phyloP scores from a whole-genome alignment of 2,113 vertebrate genomes.

The Hirundichthys speculiger region DNA sequence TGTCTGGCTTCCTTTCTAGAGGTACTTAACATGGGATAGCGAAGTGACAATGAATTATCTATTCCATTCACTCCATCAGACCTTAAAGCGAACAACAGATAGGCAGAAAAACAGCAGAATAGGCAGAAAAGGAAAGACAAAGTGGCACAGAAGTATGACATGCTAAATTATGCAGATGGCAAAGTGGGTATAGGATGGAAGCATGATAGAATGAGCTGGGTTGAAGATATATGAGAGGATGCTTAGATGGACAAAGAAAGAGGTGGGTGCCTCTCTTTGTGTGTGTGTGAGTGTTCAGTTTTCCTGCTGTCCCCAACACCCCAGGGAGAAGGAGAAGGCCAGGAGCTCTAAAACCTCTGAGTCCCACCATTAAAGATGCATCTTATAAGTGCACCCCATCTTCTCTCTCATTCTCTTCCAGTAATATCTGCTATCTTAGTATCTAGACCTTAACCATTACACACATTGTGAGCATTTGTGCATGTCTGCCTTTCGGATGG shows the following conservation, averaged over 20 bases:
- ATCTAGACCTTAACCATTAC: conserved; percentile 63
- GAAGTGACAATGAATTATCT: conserved; percentile 64
- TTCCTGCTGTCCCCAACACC: conserved; percentile 72
- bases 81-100: conserved; percentile 61
- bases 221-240: conserved; percentile 49
- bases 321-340: conserved; percentile 64
- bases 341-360: conserved; percentile 59
- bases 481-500: conserved; percentile 57
- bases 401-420: conserved; percentile 24
- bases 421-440: conserved; percentile 35
- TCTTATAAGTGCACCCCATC: conserved; percentile 56
- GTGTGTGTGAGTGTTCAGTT: conserved; percentile 23
- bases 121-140: conserved; percentile 68
- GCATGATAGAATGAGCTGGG: conserved; percentile 54
- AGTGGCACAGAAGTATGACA: conserved; percentile 70
- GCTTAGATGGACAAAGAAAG: conserved; percentile 65
- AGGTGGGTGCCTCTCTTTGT: too few relatives aligned
- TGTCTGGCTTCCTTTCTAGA: conserved; percentile 23
- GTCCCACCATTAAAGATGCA: conserved; percentile 75
- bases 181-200: conserved; percentile 62
- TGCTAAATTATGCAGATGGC: conserved; percentile 81
- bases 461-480: conserved; percentile 30
- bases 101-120: conserved; percentile 59
- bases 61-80: conserved; percentile 58
- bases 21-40: conserved; percentile 61